Base-by-base conservation (phyloP, 2,888 invertebrate genomes). In the Incurvaria masculella region DNA sequence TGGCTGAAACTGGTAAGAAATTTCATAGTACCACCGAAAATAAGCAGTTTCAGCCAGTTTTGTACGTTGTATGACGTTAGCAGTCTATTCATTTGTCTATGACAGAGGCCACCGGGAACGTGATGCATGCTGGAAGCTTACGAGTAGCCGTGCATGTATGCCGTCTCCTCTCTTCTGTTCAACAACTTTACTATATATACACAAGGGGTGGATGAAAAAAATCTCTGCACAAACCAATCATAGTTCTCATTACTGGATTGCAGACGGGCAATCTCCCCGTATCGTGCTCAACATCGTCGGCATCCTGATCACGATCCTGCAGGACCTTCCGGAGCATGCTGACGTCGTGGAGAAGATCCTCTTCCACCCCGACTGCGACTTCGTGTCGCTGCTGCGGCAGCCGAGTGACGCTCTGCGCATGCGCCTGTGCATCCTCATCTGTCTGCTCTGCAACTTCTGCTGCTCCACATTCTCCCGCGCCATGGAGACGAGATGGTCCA, bases 341-440 rank as follows among this genome's bases (percentile, higher is more conserved):
- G 87, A 87, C 49, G 75, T 91, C 1, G 86, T 92, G 0, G 89
- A 89, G 60, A 84, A 83, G 57, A 84, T 92, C 50, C 69, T 90
- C 4, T 73, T 85, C 49, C 81, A 81, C 38, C 72, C 76, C 49
- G 68, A 68, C 3, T 72, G 70, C 48, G 76, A 82, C 59, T 79
- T 88, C 50, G 64, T 81, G 38, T 63, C 62, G 23, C 72, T 88
- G 45, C 63, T 88, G 48, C 78, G 81, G 55, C 82, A 82, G 58
- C 74, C 81, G 1, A 80, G 81, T 56, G 76, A 82, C 49, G 65
- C 81, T 0, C 57, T 88, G 6, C 74, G 81, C 56, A 81, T 85
- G 58, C 80, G 91, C 59, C 80, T 85, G 10, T 90, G 91, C 59
- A 83, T 85, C 55, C 74, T 92, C n/a, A 72, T 91, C 17, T 80